Evolutionary conservation across 2,888 invertebrate genomes (phyloP).

Genomic region (Clepsis dumicolana): DNA sequence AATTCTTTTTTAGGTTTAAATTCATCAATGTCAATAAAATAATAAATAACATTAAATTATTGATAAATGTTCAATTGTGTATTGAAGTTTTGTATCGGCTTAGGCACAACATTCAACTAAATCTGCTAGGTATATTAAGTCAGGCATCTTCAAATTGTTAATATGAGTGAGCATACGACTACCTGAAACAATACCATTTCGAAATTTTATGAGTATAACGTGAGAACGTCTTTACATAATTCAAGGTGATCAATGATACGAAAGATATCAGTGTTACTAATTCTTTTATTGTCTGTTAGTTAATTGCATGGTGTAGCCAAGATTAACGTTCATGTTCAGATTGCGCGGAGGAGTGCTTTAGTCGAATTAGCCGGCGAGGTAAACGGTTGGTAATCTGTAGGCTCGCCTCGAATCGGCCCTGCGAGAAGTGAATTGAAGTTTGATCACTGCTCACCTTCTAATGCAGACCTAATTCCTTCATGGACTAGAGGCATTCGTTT

Average conservation of each 20-base stretch:
- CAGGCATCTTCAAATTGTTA: constrained; percentile 28
- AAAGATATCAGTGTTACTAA: constrained; percentile 55
- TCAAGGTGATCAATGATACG: constrained; percentile 54
- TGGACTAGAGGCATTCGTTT: constrained; percentile 1
- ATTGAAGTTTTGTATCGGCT: neutral
- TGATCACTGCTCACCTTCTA: constrained; percentile 9
- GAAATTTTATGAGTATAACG: constrained; percentile 35
- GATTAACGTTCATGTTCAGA: constrained; percentile 49
- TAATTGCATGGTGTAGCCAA: constrained; percentile 51
- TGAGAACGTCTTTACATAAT: constrained; percentile 52
- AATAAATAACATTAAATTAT: neutral
- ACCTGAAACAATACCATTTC: constrained; percentile 36
- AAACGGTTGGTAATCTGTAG: constrained; percentile 7
- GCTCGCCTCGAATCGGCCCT: neutral
- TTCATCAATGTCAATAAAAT: constrained; percentile 5
- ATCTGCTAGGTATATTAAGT: neutral
- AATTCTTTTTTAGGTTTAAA: too few relatives aligned
- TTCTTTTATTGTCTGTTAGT: constrained; percentile 60
- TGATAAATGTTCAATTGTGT: constrained; percentile 2
- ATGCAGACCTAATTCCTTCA: constrained; percentile 6
- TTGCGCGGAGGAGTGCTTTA: constrained; percentile 39
- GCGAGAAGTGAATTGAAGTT: neutral
- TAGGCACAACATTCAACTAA: neutral
- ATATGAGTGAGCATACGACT: constrained; percentile 17
- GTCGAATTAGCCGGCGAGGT: constrained; percentile 2